Evolutionary conservation across 2,888 invertebrate species (phyloP), one percentile per base, ranked within the genome.

Genomic region (Drosophila yooni): DNA sequence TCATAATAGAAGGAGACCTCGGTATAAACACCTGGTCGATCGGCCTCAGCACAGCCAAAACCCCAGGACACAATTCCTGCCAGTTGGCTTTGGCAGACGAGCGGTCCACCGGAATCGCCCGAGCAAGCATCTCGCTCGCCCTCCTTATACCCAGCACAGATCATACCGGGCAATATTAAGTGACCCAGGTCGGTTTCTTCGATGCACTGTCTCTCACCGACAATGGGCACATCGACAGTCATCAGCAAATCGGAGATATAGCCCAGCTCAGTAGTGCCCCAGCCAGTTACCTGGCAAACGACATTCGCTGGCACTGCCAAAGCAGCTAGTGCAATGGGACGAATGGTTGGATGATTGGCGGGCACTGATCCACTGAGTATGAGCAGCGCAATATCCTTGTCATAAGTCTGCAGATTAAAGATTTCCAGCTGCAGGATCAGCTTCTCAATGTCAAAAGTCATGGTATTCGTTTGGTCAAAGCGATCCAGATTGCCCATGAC

Each of bases 61-160:
- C 97, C 97, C 96, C 96, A 97, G 1, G 97, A 97, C 0, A 97
- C 97, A 57, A 98, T 94, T 1, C 97, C 98, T 5, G 96, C 94
- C 89, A 96, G 93, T 88, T 95, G 95, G 88, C 95, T 94, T 29
- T 82, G 64, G 54, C 90, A 90, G 92, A 97, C 95, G 34, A 98
- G 93, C 0, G 97, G 97, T 4, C 97, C 97, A 18, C 97, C 97
- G 10, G 96, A 97, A 92, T 97, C 97, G 13, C 97, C 97, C 94
- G 96, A 95, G 89, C 97, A 97, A n/a, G 91, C 95, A 91, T 97
- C 97, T 60, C 95, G 95, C n/a, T 96, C 96, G 0, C 97, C 97
- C 61, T 77, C 54, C 74, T 94, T 94, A 2, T 94, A 96, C 1
- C 96, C 97, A 0, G 97, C 97, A 89, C 97, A 97, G 52, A 97